These are phyloP conservation scores for Crypturellus tataupa DNA, from an alignment of 2,797 vertebrate genomes.

Conservation along the genomic window DNA sequence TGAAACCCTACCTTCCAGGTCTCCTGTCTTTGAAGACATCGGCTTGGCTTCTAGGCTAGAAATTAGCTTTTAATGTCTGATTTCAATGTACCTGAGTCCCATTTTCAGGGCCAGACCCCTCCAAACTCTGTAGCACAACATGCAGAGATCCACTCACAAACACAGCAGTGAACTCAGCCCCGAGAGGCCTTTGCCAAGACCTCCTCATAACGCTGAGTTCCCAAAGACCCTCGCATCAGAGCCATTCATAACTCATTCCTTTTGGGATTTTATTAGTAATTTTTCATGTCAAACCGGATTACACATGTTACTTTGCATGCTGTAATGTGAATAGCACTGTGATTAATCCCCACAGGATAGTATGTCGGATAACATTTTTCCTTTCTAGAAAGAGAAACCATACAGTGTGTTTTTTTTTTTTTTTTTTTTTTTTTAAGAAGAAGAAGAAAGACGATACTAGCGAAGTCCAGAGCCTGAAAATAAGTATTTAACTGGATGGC, in stretches of 20 bases:
- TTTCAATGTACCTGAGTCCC: background rate
- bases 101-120: background rate
- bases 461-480: conserved; percentile 34
- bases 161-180: background rate
- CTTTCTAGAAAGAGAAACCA: conserved; percentile 46
- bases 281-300: conserved; percentile 58
- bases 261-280: conserved; percentile 56
- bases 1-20: background rate
- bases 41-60: background rate
- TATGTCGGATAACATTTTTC: background rate
- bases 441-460: background rate
- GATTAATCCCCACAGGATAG: conserved; percentile 54
- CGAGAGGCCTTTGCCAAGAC: background rate
- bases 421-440: too few relatives aligned
- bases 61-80: background rate
- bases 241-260: conserved; percentile 32
- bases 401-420: background rate
- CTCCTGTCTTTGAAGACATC: background rate
- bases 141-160: background rate
- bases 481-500: conserved; percentile 66
- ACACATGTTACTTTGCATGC: conserved; percentile 52
- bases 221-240: background rate
- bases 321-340: conserved; percentile 52
- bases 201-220: background rate
- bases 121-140: background rate